These are phyloP conservation scores for Platycercus adscitus DNA, from an alignment of 2,113 vertebrate species.

Conservation along the genomic window DNA sequence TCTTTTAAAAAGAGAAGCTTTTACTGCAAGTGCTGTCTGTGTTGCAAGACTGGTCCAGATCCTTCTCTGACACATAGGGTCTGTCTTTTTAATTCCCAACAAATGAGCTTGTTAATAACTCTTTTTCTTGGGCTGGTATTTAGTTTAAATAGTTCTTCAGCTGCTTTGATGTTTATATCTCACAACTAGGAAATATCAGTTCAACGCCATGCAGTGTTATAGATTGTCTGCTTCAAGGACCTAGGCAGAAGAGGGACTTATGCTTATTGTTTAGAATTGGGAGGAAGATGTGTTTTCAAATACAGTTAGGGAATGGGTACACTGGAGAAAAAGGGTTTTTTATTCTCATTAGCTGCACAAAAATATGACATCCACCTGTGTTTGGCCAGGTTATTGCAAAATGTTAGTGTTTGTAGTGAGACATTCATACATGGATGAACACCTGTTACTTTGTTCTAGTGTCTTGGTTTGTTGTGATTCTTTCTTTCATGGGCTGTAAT, in stretches of 20 bases:
- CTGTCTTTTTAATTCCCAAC: not conserved
- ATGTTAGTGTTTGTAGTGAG: not conserved
- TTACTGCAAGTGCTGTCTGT: not conserved
- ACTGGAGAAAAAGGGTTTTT: not conserved
- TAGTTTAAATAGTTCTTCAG: not conserved
- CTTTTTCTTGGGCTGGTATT: not conserved
- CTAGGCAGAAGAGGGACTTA: not conserved
- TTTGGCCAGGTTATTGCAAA: not conserved
- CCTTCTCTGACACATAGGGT: not conserved
- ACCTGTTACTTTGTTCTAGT: not conserved
- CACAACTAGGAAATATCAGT: not conserved
- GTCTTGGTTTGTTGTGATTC: not conserved
- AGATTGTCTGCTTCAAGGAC: not conserved
- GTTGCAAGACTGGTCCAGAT: not conserved
- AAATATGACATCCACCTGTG: not conserved
- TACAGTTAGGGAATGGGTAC: not conserved
- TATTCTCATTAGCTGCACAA: not conserved
- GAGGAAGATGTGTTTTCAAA: not conserved
- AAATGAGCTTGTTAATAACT: not conserved
- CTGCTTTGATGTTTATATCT: not conserved
- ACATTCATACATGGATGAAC: not conserved
- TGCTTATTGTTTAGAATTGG: not conserved
- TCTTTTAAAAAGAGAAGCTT: not conserved
- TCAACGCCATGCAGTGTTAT: not conserved
- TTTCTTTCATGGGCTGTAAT: not conserved